Base-by-base conservation (phyloP, 1,140 invertebrate genomes). In the Brachystomella parvula region DNA sequence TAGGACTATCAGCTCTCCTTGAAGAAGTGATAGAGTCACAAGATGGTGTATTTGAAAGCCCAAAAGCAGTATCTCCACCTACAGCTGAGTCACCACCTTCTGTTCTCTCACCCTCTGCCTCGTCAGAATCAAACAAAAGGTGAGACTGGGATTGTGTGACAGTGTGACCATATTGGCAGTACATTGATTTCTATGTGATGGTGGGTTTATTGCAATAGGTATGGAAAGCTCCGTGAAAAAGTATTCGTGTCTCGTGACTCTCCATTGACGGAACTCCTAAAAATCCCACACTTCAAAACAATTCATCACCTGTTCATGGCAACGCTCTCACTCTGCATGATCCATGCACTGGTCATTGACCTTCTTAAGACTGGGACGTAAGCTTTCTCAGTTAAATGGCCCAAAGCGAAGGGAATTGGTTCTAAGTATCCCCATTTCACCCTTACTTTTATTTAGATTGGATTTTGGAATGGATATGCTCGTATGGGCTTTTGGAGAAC, bases 221-320 rank as follows among this genome's bases (percentile, higher is more conserved):
- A n/a, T 58, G 74, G 75, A 44, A 69, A 67, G 29, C 74, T 82
- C 1, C 81, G 82, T 30, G 83, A 85, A 28, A 87, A 86, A 76
- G 81, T 85, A 61, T 93, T 90, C 75, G 73, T 82, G 3, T 73
- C 79, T 17, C 79, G 89, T 62, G 84, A 87, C 73, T 92, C 89
- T 0, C 77, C 87, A 21, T 78, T 92, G 65, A 93, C 89, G 1
- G 87, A 89, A 32, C 79, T 94, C 31, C 84, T 90, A 71, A 81
- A 90, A 75, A 84, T 88, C 63, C 83, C 84, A 64, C 90, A 94
- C 76, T 86, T 93, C 66, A 81, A 82, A 74, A 88, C 89, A 0
- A 86, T 94, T 63, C 89, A 90, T 76, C 86, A 94, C 77, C 86
- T 93, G 60, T 92, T 91, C 77, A 81, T 87, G n/a, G 86, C 86